Conservation (phyloP, 2,113 vertebrate genomes). For the Eulemur macaco region DNA sequence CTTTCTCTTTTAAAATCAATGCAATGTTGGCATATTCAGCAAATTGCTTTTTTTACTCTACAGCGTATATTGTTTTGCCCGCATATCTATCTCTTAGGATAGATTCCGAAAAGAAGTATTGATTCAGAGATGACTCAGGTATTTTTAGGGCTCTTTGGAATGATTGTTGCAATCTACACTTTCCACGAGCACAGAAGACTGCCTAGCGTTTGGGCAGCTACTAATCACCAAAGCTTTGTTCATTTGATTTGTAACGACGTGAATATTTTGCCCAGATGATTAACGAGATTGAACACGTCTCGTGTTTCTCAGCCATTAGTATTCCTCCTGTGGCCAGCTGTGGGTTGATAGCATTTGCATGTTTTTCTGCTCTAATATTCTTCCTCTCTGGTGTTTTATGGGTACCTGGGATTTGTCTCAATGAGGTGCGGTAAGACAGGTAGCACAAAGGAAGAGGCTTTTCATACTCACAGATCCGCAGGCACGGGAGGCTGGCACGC, state of each 20-base stretch:
- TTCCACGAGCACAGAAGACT: neutral
- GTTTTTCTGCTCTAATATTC: neutral
- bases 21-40: neutral
- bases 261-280: neutral
- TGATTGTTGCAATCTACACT: too few species aligned
- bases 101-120: neutral
- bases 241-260: neutral
- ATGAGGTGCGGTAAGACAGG: neutral
- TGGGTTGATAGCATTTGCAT: neutral
- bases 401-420: too few species aligned
- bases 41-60: neutral
- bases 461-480: neutral
- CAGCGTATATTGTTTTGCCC: neutral
- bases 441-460: neutral
- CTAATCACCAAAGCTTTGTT: neutral
- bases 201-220: neutral
- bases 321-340: neutral
- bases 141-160: neutral
- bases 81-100: neutral
- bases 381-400: neutral
- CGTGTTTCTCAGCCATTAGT: neutral
- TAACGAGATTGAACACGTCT: neutral
- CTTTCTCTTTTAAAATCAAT: neutral
- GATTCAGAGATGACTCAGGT: neutral
- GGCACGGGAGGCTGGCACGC: neutral